Evolutionary conservation across 2,888 invertebrate genomes (phyloP).

Genomic region (Thecophora atra): DNA sequence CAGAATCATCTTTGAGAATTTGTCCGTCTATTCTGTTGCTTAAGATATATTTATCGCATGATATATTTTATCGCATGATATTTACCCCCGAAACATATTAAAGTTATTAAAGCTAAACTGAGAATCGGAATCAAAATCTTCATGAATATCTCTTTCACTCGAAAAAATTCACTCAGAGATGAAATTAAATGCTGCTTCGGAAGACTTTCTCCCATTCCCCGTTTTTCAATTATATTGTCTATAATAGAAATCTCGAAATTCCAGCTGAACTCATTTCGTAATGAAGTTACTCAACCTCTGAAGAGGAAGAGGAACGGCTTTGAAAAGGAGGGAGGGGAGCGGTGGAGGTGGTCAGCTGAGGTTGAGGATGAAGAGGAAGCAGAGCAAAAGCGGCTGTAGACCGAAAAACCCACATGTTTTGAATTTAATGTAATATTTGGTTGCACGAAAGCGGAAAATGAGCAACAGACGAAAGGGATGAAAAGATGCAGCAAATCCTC

Average conservation of each 20-base stretch:
- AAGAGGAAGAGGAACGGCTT: not conserved
- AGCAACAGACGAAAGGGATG: not conserved
- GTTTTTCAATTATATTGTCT: slow-evolving; percentile 40
- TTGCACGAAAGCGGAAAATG: not conserved
- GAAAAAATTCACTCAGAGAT: no score
- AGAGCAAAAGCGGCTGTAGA: not conserved
- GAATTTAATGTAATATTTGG: not conserved
- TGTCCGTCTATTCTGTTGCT: no score
- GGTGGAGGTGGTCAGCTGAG: not conserved
- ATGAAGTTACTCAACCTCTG: not conserved
- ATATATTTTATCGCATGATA: no score
- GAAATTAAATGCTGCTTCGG: no score
- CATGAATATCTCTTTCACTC: no score
- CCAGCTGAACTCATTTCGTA: slow-evolving; percentile 39
- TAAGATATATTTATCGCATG: no score
- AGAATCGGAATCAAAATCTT: no score
- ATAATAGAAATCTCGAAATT: slow-evolving; percentile 41
- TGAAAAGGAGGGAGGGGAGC: not conserved
- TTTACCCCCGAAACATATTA: no score
- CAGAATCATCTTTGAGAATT: no score
- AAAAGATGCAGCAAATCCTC: not conserved
- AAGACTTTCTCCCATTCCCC: no score
- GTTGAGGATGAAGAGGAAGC: not conserved
- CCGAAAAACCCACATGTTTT: not conserved
- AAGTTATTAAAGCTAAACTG: no score